These are phyloP conservation scores for Spinus pinus DNA, from an alignment of 2,797 vertebrate species.

Conservation along the genomic window DNA sequence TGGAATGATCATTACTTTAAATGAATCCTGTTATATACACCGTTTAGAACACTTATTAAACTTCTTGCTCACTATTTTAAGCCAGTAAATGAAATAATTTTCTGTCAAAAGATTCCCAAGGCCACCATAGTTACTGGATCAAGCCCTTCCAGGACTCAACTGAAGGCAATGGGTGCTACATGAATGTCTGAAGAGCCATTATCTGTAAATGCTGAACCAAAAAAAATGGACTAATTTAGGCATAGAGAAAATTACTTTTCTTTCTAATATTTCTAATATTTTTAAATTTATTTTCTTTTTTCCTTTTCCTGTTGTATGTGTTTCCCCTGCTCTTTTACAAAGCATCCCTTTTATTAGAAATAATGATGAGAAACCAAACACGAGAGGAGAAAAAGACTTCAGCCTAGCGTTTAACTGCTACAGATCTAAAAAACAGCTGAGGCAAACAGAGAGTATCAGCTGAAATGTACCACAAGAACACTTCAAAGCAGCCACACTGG, in stretches of 20 bases:
- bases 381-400: background rate
- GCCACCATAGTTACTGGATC: background rate
- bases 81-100: background rate
- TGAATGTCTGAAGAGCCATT: background rate
- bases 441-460: background rate
- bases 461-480: background rate
- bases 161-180: background rate
- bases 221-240: background rate
- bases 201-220: background rate
- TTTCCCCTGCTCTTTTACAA: background rate
- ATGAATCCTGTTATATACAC: background rate
- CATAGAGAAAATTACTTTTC: background rate
- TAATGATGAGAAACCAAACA: background rate
- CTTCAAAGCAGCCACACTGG: background rate
- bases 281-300: background rate
- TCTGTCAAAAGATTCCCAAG: background rate
- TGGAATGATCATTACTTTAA: background rate
- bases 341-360: background rate
- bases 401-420: background rate
- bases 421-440: background rate
- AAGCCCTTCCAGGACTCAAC: background rate
- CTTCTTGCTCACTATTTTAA: background rate
- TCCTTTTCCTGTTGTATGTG: fast-evolving
- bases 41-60: background rate
- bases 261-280: background rate